Evolutionary conservation across 2,113 vertebrate genomes (phyloP).

Genomic region (Callionymus lyra): DNA sequence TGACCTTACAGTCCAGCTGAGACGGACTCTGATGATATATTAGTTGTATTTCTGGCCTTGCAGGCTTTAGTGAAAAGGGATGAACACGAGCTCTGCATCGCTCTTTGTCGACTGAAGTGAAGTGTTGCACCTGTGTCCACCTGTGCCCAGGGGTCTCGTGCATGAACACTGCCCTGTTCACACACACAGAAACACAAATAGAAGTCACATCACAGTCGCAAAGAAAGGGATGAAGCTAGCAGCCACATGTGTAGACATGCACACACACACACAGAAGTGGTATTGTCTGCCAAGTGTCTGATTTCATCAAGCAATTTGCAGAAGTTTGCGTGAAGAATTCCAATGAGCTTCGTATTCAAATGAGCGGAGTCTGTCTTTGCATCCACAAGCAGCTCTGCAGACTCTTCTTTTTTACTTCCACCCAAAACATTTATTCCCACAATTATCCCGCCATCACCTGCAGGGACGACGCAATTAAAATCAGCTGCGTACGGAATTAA

Average conservation of each 20-base stretch:
- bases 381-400: slow-evolving; percentile 6
- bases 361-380: not conserved
- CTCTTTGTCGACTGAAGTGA: slow-evolving; percentile 23
- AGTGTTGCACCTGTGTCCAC: slow-evolving; percentile 32
- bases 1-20: too few species aligned
- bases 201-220: slow-evolving; percentile 2
- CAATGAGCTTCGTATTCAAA: slow-evolving; percentile 1
- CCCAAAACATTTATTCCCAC: slow-evolving; percentile 13
- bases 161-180: slow-evolving; percentile 1
- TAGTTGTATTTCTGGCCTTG: too few species aligned
- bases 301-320: slow-evolving; percentile 16
- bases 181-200: slow-evolving; percentile 10
- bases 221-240: slow-evolving; percentile 16
- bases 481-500: slow-evolving; percentile 13
- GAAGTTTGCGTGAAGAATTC: slow-evolving; percentile 8
- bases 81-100: slow-evolving; percentile 24
- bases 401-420: slow-evolving; percentile 6
- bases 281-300: slow-evolving; percentile 11
- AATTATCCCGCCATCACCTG: slow-evolving; percentile 16
- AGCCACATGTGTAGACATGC: slow-evolving; percentile 10
- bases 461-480: slow-evolving; percentile 9
- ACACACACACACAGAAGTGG: not conserved
- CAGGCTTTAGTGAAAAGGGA: slow-evolving; percentile 3
- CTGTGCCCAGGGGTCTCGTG: slow-evolving; percentile 8
- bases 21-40: too few species aligned